These are phyloP conservation scores for Limenitis camilla DNA, from an alignment of 2,888 invertebrate genomes.

Conservation along the genomic window DNA sequence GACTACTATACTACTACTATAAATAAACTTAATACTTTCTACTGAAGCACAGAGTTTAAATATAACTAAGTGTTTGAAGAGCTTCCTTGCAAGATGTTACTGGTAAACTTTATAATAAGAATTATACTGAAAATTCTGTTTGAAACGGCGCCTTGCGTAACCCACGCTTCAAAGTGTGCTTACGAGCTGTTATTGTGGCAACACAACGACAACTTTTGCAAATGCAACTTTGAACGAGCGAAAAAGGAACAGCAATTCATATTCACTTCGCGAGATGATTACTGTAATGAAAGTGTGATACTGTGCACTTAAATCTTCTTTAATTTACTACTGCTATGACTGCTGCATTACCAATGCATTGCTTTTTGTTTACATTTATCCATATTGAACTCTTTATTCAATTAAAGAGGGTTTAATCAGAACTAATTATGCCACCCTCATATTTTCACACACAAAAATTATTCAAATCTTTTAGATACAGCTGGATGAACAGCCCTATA, in stretches of 20 bases:
- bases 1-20: no score
- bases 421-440: no score
- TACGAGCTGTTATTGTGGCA: constrained; percentile 13
- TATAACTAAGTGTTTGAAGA: neutral
- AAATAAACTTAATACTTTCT: no score
- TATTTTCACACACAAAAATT: no score
- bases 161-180: constrained; percentile 11
- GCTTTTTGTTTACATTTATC: no score
- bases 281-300: constrained; percentile 16
- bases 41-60: no score
- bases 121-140: constrained; percentile 2
- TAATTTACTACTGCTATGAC: constrained; percentile 10
- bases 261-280: constrained; percentile 15
- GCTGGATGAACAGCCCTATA: no score
- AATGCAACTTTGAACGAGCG: constrained; percentile 21
- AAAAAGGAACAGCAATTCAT: constrained; percentile 20
- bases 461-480: no score
- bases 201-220: constrained; percentile 15
- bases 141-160: constrained; percentile 15
- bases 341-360: no score
- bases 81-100: neutral
- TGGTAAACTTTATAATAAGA: neutral
- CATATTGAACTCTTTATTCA: no score
- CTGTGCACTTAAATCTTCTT: constrained; percentile 16
- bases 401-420: no score